Conservation (phyloP, 2,797 vertebrate species). For the Ctenosaura bakeri region DNA sequence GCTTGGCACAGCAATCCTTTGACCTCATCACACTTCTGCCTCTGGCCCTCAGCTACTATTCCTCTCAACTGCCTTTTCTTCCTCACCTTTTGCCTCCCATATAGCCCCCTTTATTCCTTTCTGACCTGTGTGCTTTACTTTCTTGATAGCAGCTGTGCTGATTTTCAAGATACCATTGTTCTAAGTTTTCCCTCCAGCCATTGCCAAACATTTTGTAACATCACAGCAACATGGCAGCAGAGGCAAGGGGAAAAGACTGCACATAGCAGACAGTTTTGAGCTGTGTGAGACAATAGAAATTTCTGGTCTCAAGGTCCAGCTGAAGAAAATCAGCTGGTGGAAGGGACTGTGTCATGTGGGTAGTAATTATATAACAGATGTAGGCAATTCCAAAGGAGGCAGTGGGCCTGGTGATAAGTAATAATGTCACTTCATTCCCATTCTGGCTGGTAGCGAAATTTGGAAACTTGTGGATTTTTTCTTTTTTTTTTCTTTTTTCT, state of each 20-base stretch:
- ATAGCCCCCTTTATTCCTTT: background rate
- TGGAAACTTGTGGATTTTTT: too few relatives aligned
- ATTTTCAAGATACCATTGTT: background rate
- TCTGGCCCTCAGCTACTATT: too few relatives aligned
- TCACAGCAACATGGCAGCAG: background rate
- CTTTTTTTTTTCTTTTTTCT: too few relatives aligned
- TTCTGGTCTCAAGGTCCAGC: too few relatives aligned
- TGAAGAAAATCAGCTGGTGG: too few relatives aligned
- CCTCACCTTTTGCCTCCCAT: background rate
- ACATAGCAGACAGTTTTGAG: background rate
- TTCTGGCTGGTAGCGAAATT: too few relatives aligned
- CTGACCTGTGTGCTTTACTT: background rate
- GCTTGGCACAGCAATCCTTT: background rate
- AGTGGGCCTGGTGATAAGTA: too few relatives aligned
- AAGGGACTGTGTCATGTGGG: too few relatives aligned
- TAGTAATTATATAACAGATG: too few relatives aligned
- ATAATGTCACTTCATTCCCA: too few relatives aligned
- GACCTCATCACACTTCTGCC: background rate
- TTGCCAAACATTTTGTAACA: background rate
- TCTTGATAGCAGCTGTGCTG: background rate
- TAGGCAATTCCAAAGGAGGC: too few relatives aligned
- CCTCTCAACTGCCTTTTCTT: background rate
- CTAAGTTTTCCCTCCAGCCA: background rate
- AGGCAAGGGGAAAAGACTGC: background rate
- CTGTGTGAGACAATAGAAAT: background rate